phyloP scores from a whole-genome alignment of 2,797 vertebrate genomes.

The Graptemys geographica region DNA sequence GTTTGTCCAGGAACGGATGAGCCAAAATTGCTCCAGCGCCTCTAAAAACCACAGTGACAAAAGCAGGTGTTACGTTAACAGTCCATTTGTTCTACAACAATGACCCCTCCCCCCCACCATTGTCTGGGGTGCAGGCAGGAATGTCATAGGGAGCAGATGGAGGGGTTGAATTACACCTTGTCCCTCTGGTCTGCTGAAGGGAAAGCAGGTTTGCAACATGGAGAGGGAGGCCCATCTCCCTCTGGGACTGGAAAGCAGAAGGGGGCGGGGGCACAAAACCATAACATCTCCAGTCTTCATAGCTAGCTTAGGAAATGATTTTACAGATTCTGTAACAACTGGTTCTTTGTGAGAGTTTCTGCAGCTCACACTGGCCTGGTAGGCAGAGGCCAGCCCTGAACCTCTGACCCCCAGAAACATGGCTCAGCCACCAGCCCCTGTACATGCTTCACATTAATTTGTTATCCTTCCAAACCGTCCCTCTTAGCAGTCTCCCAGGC shows the following conservation, averaged over 20 bases:
- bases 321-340: neutral
- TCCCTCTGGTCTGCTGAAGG: conserved; percentile 16
- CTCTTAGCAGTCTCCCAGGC: neutral
- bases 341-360: neutral
- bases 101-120: conserved; percentile 39
- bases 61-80: conserved; percentile 58
- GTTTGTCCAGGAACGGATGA: conserved; percentile 35
- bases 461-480: neutral
- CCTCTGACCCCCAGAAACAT: neutral
- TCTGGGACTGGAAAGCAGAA: neutral
- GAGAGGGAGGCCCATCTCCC: conserved; percentile 17
- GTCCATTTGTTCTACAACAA: conserved; percentile 26
- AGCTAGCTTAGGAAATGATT: neutral
- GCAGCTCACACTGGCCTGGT: neutral
- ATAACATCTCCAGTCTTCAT: neutral
- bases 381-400: neutral
- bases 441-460: neutral
- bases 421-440: neutral
- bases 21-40: conserved; percentile 38
- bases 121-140: conserved; percentile 28
- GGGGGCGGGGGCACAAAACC: neutral
- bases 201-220: conserved; percentile 36
- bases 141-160: neutral
- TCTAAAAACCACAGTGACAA: conserved; percentile 43
- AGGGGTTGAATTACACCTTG: conserved; percentile 46